Base-by-base conservation (phyloP, 1,140 invertebrate species). In the Cotesia chilonis region DNA sequence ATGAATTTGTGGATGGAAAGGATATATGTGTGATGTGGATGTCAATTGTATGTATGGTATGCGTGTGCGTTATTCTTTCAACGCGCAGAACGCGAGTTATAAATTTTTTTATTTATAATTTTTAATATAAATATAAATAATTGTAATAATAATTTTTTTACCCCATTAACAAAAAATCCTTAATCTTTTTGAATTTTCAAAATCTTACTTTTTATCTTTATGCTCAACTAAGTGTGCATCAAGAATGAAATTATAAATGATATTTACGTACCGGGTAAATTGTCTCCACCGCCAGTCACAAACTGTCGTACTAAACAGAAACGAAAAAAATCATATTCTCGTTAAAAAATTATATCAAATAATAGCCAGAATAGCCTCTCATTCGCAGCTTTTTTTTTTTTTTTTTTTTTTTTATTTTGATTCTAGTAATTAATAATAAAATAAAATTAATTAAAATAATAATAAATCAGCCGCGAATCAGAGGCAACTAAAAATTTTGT, bases 221-320 rank as follows among this genome's bases (percentile, higher is more conserved):
- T 37, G 36, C 5, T 10, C 28, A 68, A 38, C 37, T 68, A 51
- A 73, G 36, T 65, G 67, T 55, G 51, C 72, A 75, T 82, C 81
- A 79, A 81, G 80, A 82, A 82, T 83, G 85, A 85, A 79, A 84
- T 84, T 83, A 84, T 83, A 81, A 81, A 78, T 76, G 76, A 85
- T 84, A 85, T 81, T 87, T 90, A 91, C 90, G 88, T 91, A 91
- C 90, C 90, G 89, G 90, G 89, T 85, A 90, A 88, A 90, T 90
- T 90, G 87, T 91, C 90, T 89, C 89, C 90, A 85, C 89, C 89
- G 88, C 90, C 89, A 89, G 89, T 90, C 88, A 91, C 89, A 90
- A 90, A 91, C 87, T 91, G 90, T 90, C 90, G 90, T 89, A 91
- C 90, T 91, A 91, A 89, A 89, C 89, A 90, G 85, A 90, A 88